Conservation (phyloP, 1,140 invertebrate species). For the Steinernema feltiae region DNA sequence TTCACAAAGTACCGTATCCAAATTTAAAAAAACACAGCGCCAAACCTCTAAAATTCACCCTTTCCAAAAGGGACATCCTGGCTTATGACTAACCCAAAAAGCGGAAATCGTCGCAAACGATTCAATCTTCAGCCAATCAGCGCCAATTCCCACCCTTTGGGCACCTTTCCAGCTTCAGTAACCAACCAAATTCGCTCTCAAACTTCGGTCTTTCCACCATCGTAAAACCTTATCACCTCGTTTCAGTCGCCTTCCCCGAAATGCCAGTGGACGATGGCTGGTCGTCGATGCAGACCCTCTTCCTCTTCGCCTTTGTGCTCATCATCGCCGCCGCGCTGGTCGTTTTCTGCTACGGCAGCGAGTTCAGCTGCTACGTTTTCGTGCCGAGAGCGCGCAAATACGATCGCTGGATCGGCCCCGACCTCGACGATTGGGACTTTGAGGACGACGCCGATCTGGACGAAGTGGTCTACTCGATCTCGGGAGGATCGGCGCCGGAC, state of each 20-base stretch:
- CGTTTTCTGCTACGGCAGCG: neutral
- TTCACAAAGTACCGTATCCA: too few relatives aligned
- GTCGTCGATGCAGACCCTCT: neutral
- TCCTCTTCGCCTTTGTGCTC: neutral
- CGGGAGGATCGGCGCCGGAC: neutral
- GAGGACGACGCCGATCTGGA: slow-evolving; percentile 6
- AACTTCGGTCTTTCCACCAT: too few relatives aligned
- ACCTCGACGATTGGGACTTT: slow-evolving; percentile 6
- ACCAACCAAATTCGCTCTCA: too few relatives aligned
- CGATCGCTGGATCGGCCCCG: slow-evolving; percentile 4
- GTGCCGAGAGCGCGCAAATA: slow-evolving; percentile 2
- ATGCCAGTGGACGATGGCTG: neutral
- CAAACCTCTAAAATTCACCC: too few relatives aligned
- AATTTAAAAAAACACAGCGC: too few relatives aligned
- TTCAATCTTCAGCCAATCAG: too few relatives aligned
- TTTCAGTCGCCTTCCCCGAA: slow-evolving; percentile 6
- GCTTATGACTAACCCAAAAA: too few relatives aligned
- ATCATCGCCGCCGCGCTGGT: neutral
- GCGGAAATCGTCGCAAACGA: too few relatives aligned
- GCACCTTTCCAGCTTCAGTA: too few relatives aligned
- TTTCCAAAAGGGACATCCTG: too few relatives aligned
- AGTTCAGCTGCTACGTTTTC: neutral
- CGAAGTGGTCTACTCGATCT: slow-evolving; percentile 6
- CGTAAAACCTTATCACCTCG: neutral
- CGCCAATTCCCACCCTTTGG: too few relatives aligned